Evolutionary conservation across 2,888 invertebrate species (phyloP), one percentile per base, ranked within the genome.

Genomic region (Ophion costatus): DNA sequence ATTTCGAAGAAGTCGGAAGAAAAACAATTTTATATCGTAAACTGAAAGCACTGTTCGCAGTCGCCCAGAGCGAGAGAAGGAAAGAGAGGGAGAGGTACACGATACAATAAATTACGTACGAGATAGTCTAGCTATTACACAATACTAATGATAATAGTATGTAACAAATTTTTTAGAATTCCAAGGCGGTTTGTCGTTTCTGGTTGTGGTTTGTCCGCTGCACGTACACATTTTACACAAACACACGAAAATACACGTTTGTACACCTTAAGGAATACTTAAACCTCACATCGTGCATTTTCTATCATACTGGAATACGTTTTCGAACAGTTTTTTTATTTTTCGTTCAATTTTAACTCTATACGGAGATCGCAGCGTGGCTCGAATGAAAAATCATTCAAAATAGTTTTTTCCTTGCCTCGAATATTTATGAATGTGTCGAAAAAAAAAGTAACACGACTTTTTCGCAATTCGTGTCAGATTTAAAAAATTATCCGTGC

Each of bases 121-220:
- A 84, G 87, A 87, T 87, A 87, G 86, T 86, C 63, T 82, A 86
- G 82, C 86, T 87, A 83, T 87, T 87, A 87, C 66, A 88, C 87
- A 88, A 89, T 87, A 89, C 87, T 86, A 88, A 88, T 76, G 82
- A 87, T 87, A 87, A 88, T 88, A 88, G 88, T 85, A 77, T 85
- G 87, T 88, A 88, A 87, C 80, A 87, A 88, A 87, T 84, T 83
- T 64, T 79, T 84, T 57, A 83, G 81, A 89, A 85, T 84, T 87
- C 59, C 80, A 83, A 64, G 82, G 79, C 82, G 85, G 76, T 83
- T 83, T 87, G 79, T 88, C 87, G 82, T 88, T 88, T 22, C 88
- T 87, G 89, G 87, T 89, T 88, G 90, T 88, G 88, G 87, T 88
- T 88, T 73, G 42, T 22, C 56, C 61, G 63, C 79, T 82, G 63